These are phyloP conservation scores for Himalopsyche anomala DNA, from an alignment of 2,888 invertebrate genomes.

Conservation along the genomic window DNA sequence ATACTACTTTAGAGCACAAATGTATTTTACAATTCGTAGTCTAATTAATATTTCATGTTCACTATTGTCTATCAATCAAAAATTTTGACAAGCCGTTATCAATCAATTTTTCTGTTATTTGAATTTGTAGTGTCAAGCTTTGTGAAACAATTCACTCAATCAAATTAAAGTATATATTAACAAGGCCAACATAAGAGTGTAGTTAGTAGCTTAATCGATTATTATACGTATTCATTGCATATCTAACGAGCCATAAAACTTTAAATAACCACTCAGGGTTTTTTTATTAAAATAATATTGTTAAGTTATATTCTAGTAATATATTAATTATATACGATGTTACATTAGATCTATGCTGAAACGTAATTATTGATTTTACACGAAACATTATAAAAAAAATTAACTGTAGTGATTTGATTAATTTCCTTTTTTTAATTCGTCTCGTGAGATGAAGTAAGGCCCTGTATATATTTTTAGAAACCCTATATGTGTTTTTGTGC, in stretches of 20 bases:
- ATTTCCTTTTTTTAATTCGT: too few relatives aligned
- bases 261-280: too few relatives aligned
- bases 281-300: too few relatives aligned
- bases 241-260: not conserved
- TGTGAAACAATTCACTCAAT: conserved; percentile 13
- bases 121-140: conserved; percentile 33
- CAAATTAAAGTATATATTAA: not conserved
- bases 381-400: too few relatives aligned
- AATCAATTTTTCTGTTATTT: conserved; percentile 27
- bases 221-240: not conserved
- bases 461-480: too few relatives aligned
- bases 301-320: too few relatives aligned
- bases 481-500: too few relatives aligned
- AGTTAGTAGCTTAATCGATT: conserved; percentile 8
- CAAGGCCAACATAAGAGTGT: conserved; percentile 13
- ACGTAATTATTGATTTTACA: too few relatives aligned
- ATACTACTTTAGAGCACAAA: not conserved
- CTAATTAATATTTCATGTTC: conserved; percentile 32
- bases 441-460: too few relatives aligned
- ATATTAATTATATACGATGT: too few relatives aligned
- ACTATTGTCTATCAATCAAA: conserved; percentile 25
- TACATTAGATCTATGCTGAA: too few relatives aligned
- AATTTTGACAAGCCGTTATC: conserved; percentile 7
- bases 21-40: not conserved
- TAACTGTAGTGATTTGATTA: too few relatives aligned